Evolutionary conservation across 2,888 invertebrate species (phyloP).

Genomic region (Drosophila aldrichi): DNA sequence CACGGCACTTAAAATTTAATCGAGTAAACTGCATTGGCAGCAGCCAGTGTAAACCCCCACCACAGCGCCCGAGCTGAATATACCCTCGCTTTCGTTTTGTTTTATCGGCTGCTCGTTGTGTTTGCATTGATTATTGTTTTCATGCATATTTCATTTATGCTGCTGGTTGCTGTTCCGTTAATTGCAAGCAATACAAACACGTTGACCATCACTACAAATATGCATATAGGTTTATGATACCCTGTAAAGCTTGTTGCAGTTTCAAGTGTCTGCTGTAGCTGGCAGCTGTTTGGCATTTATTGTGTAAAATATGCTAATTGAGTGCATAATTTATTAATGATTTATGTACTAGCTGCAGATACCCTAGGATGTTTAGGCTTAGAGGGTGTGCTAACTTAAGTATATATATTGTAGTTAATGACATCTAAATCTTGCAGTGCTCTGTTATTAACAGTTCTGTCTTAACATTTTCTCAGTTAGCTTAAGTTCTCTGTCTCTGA

Average conservation of each 20-base stretch:
- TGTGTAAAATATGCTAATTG: constrained; percentile 3
- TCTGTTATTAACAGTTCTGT: neutral
- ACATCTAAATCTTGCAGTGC: no score
- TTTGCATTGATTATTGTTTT: constrained; percentile 73
- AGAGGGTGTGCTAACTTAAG: neutral
- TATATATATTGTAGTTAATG: neutral
- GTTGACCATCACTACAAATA: constrained; percentile 22
- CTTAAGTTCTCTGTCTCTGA: no score
- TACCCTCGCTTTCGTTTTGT: neutral
- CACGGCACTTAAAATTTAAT: constrained; percentile 74
- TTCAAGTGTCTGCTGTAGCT: neutral
- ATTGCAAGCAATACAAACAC: constrained; percentile 61
- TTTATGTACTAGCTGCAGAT: neutral
- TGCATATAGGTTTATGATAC: constrained; percentile 25
- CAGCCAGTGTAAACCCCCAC: neutral
- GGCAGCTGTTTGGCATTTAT: constrained; percentile 1
- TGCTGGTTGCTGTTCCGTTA: constrained; percentile 47
- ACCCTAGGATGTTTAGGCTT: neutral
- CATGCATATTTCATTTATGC: constrained; percentile 70
- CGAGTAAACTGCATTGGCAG: constrained; percentile 63
- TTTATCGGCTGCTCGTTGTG: constrained; percentile 21
- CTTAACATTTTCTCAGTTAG: neutral
- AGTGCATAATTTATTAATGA: no score
- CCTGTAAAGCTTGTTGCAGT: constrained; percentile 9
- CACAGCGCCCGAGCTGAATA: neutral